Evolutionary conservation across 2,888 invertebrate species (phyloP).

Genomic region (Mactromeris polynyma): DNA sequence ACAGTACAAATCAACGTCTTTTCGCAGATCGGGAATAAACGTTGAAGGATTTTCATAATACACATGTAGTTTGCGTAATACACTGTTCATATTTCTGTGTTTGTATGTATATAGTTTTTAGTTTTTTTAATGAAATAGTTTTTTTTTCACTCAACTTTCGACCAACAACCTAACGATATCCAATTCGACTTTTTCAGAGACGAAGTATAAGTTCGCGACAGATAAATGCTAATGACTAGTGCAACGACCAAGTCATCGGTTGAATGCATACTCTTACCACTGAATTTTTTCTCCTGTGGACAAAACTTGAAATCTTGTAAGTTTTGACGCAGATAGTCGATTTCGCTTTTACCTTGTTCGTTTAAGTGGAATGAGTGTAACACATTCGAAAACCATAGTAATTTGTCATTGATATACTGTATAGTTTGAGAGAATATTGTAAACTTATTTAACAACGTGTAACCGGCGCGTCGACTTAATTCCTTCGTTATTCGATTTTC

Average conservation of each 20-base stretch:
- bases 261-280: slow-evolving; percentile 18
- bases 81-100: too few relatives aligned
- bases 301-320: slow-evolving; percentile 28
- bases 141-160: not conserved
- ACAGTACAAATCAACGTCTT: not conserved
- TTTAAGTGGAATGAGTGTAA: slow-evolving; percentile 27
- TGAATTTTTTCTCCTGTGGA: slow-evolving; percentile 30
- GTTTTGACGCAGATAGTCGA: slow-evolving; percentile 34
- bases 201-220: not conserved
- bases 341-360: slow-evolving; percentile 8
- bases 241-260: slow-evolving; percentile 36
- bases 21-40: not conserved
- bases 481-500: slow-evolving; percentile 25
- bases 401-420: slow-evolving; percentile 24
- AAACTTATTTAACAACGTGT: slow-evolving; percentile 24
- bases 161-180: slow-evolving; percentile 23
- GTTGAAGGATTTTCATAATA: not conserved
- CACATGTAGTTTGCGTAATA: not conserved
- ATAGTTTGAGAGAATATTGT: slow-evolving; percentile 36
- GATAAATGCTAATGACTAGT: slow-evolving; percentile 26
- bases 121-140: too few relatives aligned
- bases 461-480: slow-evolving; percentile 24
- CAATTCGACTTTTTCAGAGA: slow-evolving; percentile 8
- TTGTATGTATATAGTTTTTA: too few relatives aligned
- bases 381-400: slow-evolving; percentile 32